Percentiles rank a stretch among this genome's conserved stretches.
Conservation (phyloP, 2,113 vertebrate genomes). For the Platichthys stellatus region DNA sequence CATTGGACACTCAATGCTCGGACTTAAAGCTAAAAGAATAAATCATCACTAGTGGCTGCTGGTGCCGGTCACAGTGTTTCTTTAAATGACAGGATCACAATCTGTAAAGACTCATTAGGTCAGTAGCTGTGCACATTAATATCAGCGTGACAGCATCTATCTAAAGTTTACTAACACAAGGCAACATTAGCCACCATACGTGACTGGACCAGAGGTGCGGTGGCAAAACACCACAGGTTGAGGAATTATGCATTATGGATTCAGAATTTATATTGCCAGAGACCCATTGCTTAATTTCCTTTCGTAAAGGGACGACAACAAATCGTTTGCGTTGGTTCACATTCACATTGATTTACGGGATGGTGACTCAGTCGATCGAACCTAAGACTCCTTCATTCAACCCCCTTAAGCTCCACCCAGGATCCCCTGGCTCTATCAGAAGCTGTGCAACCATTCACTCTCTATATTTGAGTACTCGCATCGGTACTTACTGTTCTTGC, state of each 20-base stretch:
- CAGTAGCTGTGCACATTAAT: too few relatives aligned
- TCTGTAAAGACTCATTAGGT: too few relatives aligned
- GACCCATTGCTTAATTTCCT: not conserved
- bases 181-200: too few relatives aligned
- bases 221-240: not conserved
- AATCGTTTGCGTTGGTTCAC: not conserved
- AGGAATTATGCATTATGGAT: not conserved
- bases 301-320: not conserved
- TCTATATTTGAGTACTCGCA: not conserved
- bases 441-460: not conserved
- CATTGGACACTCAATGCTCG: too few relatives aligned
- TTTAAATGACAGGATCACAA: too few relatives aligned
- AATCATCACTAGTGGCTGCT: too few relatives aligned
- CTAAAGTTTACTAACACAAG: too few relatives aligned
- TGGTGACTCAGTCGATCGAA: not conserved
- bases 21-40: too few relatives aligned
- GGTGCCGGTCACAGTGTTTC: too few relatives aligned
- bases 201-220: too few relatives aligned
- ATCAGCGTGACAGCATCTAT: too few relatives aligned
- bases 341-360: not conserved
- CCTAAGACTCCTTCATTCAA: slow-evolving; percentile 1
- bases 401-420: not conserved
- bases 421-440: not conserved
- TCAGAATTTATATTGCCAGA: not conserved
- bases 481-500: not conserved